A percentile compares a stretch with the other conserved stretches of the same genome.
Conservation (phyloP, 2,797 vertebrate species). For the Cetoscarus ocellatus region DNA sequence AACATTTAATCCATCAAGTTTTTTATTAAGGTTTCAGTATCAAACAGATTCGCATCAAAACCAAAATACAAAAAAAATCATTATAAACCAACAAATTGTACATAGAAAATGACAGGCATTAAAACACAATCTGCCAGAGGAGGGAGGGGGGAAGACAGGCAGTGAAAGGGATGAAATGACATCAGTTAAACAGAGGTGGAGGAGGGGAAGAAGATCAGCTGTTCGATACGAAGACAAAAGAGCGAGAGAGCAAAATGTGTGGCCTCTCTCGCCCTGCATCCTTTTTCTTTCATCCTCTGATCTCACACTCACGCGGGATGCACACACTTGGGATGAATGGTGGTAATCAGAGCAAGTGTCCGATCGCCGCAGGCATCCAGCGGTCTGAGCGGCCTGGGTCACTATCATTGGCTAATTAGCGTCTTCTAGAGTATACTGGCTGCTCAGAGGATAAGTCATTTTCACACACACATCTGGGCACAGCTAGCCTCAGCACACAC, state of each 20-base stretch:
- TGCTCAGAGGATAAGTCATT: constrained; percentile 74
- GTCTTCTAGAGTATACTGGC: constrained; percentile 72
- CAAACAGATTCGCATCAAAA: constrained; percentile 51
- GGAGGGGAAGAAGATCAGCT: constrained; percentile 69
- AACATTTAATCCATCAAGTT: constrained; percentile 40
- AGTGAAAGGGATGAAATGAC: constrained; percentile 50
- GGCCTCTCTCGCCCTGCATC: constrained; percentile 67
- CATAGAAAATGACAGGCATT: constrained; percentile 46
- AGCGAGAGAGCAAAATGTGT: constrained; percentile 53
- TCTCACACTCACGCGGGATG: constrained; percentile 27
- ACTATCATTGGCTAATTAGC: constrained; percentile 85
- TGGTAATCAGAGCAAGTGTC: constrained; percentile 80
- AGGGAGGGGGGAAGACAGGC: not conserved
- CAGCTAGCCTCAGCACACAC: constrained; percentile 23
- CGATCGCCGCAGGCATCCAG: constrained; percentile 72
- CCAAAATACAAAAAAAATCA: constrained; percentile 56
- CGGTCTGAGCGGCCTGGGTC: constrained; percentile 74
- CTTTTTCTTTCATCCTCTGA: constrained; percentile 52
- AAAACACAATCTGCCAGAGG: constrained; percentile 50
- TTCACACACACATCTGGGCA: constrained; percentile 45
- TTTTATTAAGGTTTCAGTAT: constrained; percentile 75
- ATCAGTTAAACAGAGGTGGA: constrained; percentile 69
- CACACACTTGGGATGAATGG: constrained; percentile 71
- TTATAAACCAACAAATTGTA: constrained; percentile 32
- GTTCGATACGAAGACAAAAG: constrained; percentile 76